A percentile compares a stretch with the other conserved stretches of the same genome.
Conservation (phyloP, 2,888 invertebrate genomes). For the Escarpia spicata region DNA sequence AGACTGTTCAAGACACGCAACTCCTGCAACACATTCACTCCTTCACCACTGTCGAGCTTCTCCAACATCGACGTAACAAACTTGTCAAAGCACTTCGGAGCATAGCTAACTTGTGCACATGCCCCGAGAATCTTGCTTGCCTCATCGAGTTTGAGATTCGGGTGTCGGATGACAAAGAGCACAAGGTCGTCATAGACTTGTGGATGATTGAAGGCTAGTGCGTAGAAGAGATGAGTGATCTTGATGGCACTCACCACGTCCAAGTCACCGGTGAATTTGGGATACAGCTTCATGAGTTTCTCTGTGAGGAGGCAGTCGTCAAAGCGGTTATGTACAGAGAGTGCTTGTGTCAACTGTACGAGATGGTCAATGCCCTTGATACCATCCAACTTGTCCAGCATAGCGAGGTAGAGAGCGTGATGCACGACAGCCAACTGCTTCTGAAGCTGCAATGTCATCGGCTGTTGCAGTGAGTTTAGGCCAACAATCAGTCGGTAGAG, state of each 20-base stretch:
- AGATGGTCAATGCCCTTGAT: constrained; percentile 23
- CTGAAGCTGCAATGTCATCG: constrained; percentile 13
- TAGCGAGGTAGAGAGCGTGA: not conserved
- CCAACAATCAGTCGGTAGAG: constrained; percentile 26
- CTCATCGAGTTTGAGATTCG: constrained; percentile 17
- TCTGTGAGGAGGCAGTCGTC: constrained; percentile 25
- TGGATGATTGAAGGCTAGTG: constrained; percentile 38
- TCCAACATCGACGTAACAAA: constrained; percentile 31
- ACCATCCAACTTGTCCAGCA: constrained; percentile 23
- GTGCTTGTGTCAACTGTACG: constrained; percentile 17
- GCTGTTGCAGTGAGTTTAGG: constrained; percentile 24
- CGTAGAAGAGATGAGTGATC: constrained; percentile 27
- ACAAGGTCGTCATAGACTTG: constrained; percentile 39
- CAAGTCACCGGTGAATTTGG: constrained; percentile 18
- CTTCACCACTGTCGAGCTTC: constrained; percentile 17
- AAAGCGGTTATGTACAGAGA: not conserved
- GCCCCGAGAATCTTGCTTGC: constrained; percentile 21
- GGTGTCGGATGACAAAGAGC: constrained; percentile 27
- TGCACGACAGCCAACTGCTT: constrained; percentile 20
- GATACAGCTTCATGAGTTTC: constrained; percentile 32
- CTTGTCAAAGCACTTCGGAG: constrained; percentile 36
- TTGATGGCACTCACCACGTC: constrained; percentile 22
- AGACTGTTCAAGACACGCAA: constrained; percentile 36
- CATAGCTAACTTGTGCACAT: constrained; percentile 36
- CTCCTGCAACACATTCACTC: constrained; percentile 27